A percentile compares a stretch with the other conserved stretches of the same genome.
Conservation (phyloP, 1,140 invertebrate genomes). For the Drosophila sucinea region DNA sequence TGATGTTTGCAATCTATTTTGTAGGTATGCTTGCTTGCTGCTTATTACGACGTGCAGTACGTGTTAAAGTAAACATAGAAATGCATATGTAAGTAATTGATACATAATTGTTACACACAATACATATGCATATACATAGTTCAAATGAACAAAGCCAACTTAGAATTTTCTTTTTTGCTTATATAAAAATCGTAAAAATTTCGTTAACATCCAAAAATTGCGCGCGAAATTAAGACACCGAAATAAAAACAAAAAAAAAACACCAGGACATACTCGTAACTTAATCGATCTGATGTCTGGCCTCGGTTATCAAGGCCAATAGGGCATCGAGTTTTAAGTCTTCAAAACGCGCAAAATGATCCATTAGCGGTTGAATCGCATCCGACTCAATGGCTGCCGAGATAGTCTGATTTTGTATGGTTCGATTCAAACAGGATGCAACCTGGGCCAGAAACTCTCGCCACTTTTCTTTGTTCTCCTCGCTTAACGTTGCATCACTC, state of each 20-base stretch:
- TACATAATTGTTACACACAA: conserved; percentile 40
- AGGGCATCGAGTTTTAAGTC: conserved; percentile 80
- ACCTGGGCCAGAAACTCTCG: conserved; percentile 74
- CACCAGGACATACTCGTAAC: conserved; percentile 16
- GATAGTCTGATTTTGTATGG: conserved; percentile 79
- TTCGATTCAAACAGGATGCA: conserved; percentile 72
- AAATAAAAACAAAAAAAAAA: conserved; percentile 31
- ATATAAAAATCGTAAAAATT: conserved; percentile 44
- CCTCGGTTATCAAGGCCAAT: conserved; percentile 76
- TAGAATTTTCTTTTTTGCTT: not conserved
- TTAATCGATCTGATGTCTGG: conserved; percentile 80
- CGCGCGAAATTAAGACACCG: conserved; percentile 9
- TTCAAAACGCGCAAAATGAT: conserved; percentile 81
- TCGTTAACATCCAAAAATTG: conserved; percentile 24
- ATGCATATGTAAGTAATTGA: conserved; percentile 52
- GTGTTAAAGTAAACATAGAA: conserved; percentile 43
- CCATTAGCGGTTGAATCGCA: conserved; percentile 79
- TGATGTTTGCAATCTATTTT: conserved; percentile 44
- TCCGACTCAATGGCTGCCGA: conserved; percentile 80
- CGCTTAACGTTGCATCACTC: conserved; percentile 53
- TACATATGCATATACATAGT: conserved; percentile 49
- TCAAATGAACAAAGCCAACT: conserved; percentile 41
- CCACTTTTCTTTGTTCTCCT: conserved; percentile 65
- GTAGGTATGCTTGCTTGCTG: not conserved
- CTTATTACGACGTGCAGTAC: conserved; percentile 21